Conservation (phyloP, 37 sponge, comb jelly and placozoan species). For the Cliona cf. orientalis region DNA sequence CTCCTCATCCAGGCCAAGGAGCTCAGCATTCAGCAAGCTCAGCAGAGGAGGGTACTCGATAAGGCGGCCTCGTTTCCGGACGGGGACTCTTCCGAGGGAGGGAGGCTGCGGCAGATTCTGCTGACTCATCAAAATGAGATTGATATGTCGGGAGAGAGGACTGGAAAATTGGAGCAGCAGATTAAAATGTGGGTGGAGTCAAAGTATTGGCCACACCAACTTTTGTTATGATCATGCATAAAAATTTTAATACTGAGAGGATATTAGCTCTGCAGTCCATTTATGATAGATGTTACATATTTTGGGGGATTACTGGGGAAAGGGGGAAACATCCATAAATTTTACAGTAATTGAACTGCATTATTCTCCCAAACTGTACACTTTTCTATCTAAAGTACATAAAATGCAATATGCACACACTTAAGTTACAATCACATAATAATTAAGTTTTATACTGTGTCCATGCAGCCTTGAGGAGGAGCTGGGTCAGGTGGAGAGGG, state of each 20-base stretch:
- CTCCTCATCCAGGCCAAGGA: constrained; percentile 57
- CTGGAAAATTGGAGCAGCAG: constrained; percentile 50
- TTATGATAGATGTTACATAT: not conserved
- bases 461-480: constrained; percentile 50
- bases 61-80: constrained; percentile 73
- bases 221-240: too few species aligned
- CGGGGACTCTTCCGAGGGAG: constrained; percentile 46
- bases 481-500: constrained; percentile 20
- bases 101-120: constrained; percentile 55
- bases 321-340: too few species aligned
- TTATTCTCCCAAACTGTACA: too few species aligned
- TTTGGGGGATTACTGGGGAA: too few species aligned
- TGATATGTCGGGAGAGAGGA: constrained; percentile 51
- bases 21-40: constrained; percentile 47
- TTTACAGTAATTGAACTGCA: too few species aligned
- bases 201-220: too few species aligned
- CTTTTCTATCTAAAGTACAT: too few species aligned
- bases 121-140: constrained; percentile 77
- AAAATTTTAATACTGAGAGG: too few species aligned
- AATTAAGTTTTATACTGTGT: not conserved
- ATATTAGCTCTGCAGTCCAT: not conserved
- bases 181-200: constrained; percentile 37
- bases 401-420: too few species aligned
- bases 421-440: not conserved
- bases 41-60: constrained; percentile 66